Evolutionary conservation across 2,888 invertebrate species (phyloP).

Genomic region (Hoplodrina blanda): DNA sequence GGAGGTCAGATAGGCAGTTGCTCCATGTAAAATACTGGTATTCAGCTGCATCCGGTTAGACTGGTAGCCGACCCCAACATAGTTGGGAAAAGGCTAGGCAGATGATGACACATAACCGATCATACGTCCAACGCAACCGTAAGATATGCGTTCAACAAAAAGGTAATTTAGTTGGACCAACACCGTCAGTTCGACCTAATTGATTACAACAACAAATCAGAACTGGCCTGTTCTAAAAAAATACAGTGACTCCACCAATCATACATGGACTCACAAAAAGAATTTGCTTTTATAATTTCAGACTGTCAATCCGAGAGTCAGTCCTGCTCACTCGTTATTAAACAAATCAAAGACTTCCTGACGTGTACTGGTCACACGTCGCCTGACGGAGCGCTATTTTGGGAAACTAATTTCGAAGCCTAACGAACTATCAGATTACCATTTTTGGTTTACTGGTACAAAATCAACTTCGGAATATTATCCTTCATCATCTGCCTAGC

Average conservation of each 20-base stretch:
- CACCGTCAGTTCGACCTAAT: neutral
- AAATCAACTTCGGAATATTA: too few relatives aligned
- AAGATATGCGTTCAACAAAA: too few relatives aligned
- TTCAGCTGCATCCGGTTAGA: too few relatives aligned
- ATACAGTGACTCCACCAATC: neutral
- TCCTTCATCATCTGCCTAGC: too few relatives aligned
- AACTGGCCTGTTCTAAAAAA: neutral
- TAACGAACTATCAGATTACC: conserved; percentile 24
- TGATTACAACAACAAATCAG: neutral
- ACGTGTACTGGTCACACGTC: neutral
- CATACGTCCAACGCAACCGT: too few relatives aligned
- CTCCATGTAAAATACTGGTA: too few relatives aligned
- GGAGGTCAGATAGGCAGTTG: too few relatives aligned
- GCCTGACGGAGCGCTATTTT: neutral
- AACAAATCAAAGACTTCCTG: conserved; percentile 15
- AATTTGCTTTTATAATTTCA: neutral
- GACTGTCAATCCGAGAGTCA: neutral
- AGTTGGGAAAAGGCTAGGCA: too few relatives aligned
- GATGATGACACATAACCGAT: too few relatives aligned
- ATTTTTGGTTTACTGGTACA: too few relatives aligned
- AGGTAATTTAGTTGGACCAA: too few relatives aligned
- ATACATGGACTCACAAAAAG: neutral
- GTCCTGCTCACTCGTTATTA: neutral
- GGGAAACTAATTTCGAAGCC: conserved; percentile 7
- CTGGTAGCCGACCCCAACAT: too few relatives aligned